Evolutionary conservation across 2,888 invertebrate genomes (phyloP), one percentile per base, ranked within the genome.

Genomic region (Prionchulus punctatus): DNA sequence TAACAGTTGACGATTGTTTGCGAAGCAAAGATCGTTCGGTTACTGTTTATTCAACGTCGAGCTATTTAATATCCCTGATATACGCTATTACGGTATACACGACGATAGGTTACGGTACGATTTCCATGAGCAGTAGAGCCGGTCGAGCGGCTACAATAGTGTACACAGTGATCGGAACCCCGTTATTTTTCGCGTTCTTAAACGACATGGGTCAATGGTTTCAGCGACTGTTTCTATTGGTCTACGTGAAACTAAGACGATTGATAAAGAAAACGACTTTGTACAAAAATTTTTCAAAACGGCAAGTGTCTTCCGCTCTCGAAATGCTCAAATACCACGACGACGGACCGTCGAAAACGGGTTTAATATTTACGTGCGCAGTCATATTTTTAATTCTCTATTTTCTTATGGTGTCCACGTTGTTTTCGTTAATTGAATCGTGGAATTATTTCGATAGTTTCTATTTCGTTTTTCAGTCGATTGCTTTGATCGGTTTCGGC

Each of bases 401-500:
- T 23, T 45, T 55, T n/a, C 4, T 27, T 18, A 12, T 23, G 3
- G 28, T 55, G 2, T 2, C 21, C n/a, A 23, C 53, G 12, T 30
- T 25, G 7, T 12, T 54, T 25, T 12, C 27, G 21, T 18, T 45
- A 7, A 85, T 56, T 52, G 86, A 71, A 26, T 27, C 27, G 0
- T 92, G 91, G 91, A 78, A 79, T 15, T 85, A 86, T 72, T 83
- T 89, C 64, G 85, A 87, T 59, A 82, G 91, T 0, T 89, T 92
- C 71, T 92, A 92, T 72, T 92, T 91, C 70, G 86, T 92, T 1
- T 91, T 92, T 70, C 86, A 91, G 64, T 89, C 90, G 0, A 86
- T 90, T 82, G 86, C 88, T 1, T 91, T 91, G 1, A 89, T 92
- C 55, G 92, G 91, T 15, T 71, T 72, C 56, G 72, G 72, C 2